Evolutionary conservation across 2,888 invertebrate species (phyloP).

Genomic region (Dryobotodes eremita): DNA sequence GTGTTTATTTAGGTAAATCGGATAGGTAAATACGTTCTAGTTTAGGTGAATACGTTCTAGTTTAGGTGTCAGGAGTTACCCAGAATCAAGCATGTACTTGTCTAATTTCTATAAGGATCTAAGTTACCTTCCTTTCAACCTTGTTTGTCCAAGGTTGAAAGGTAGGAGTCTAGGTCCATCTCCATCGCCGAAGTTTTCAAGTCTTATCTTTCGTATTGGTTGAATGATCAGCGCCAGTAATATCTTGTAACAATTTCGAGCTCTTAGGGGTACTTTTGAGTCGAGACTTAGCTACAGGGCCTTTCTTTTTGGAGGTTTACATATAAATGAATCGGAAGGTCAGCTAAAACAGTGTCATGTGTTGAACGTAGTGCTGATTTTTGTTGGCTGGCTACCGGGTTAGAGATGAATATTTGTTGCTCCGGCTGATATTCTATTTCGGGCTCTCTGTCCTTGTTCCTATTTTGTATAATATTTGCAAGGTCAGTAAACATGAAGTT

Average conservation of each 20-base stretch:
- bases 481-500: constrained; percentile 7
- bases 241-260: background rate
- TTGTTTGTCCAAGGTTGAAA: background rate
- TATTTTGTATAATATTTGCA: constrained; percentile 11
- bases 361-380: constrained; percentile 17
- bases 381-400: constrained; percentile 9
- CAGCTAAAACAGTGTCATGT: constrained; percentile 1
- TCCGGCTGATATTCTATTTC: constrained; percentile 18
- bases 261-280: background rate
- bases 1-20: background rate
- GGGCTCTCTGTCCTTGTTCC: constrained; percentile 15
- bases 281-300: constrained; percentile 10
- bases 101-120: no score
- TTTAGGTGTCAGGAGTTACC: no score
- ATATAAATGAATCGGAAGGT: constrained; percentile 16
- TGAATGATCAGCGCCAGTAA: background rate
- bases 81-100: no score
- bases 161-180: background rate
- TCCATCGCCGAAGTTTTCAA: background rate
- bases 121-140: no score
- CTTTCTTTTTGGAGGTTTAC: background rate
- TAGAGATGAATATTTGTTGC: constrained; percentile 15
- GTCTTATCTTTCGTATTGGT: background rate
- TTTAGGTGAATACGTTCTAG: no score
- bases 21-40: no score